phyloP scores from a whole-genome alignment of 1,140 invertebrate genomes.

The Cotesia glomerata region DNA sequence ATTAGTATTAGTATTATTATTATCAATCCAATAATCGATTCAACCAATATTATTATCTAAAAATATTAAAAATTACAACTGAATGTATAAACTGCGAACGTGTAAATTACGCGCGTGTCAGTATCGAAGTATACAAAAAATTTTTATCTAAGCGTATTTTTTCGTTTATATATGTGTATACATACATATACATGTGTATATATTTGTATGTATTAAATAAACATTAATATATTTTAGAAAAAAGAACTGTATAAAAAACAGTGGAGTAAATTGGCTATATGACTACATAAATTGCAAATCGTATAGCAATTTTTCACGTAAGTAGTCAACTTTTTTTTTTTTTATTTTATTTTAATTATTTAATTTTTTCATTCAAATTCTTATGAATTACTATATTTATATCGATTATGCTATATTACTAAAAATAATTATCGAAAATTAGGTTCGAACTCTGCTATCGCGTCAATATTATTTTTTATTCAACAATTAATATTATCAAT shows the following conservation, averaged over 20 bases:
- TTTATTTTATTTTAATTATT: conserved; percentile 28
- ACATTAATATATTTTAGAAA: conserved; percentile 57
- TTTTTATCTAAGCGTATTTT: conserved; percentile 42
- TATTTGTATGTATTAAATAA: conserved; percentile 22
- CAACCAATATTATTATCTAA: neutral
- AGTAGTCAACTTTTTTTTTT: conserved; percentile 40
- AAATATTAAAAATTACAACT: conserved; percentile 6
- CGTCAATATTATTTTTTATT: conserved; percentile 5
- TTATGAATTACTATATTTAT: conserved; percentile 27
- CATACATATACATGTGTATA: conserved; percentile 23
- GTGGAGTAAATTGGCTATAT: conserved; percentile 57
- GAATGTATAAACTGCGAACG: conserved; percentile 21
- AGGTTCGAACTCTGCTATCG: conserved; percentile 28
- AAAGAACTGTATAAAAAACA: conserved; percentile 58
- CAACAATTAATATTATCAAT: neutral
- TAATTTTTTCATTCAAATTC: conserved; percentile 32
- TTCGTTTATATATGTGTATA: conserved; percentile 26
- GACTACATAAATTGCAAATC: conserved; percentile 6
- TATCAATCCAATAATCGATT: conserved; percentile 10
- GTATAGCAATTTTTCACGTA: neutral
- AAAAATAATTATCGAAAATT: conserved; percentile 49
- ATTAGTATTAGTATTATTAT: neutral
- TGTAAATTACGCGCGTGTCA: conserved; percentile 38
- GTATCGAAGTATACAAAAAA: conserved; percentile 33
- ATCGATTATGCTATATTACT: conserved; percentile 44